These are phyloP conservation scores for Saxidomus purpurata DNA, from an alignment of 1,140 invertebrate genomes.

Conservation along the genomic window DNA sequence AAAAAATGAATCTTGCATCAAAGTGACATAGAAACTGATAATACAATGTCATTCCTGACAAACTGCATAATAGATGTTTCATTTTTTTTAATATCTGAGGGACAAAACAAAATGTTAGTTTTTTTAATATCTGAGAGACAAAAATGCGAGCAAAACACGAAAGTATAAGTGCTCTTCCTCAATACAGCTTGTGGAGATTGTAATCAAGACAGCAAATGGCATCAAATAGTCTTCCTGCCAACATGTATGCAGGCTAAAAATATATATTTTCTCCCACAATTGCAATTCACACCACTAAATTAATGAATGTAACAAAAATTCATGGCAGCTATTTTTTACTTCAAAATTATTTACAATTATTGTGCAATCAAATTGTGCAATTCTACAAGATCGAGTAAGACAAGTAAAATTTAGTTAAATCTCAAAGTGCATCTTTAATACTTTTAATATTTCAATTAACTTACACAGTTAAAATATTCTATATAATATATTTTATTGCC, in stretches of 20 bases:
- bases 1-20: constrained; percentile 19
- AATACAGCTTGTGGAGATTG: constrained; percentile 19
- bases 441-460: constrained; percentile 28
- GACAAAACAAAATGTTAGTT: constrained; percentile 19
- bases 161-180: constrained; percentile 16
- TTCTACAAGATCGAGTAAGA: constrained; percentile 22
- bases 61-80: constrained; percentile 27
- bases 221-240: constrained; percentile 21
- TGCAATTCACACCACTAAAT: constrained; percentile 26
- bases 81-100: constrained; percentile 26
- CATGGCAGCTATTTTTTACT: constrained; percentile 22
- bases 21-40: constrained; percentile 22
- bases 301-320: constrained; percentile 28
- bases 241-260: constrained; percentile 21
- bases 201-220: constrained; percentile 17
- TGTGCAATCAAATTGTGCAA: constrained; percentile 26
- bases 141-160: constrained; percentile 17
- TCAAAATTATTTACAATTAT: constrained; percentile 29
- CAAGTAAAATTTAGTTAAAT: constrained; percentile 28
- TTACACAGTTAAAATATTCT: constrained; percentile 28
- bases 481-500: constrained; percentile 28
- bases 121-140: constrained; percentile 27
- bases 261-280: constrained; percentile 23
- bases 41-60: constrained; percentile 22
- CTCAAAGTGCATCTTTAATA: constrained; percentile 26